Conservation (phyloP, 2,888 invertebrate genomes). For the Nudaria mundana region DNA sequence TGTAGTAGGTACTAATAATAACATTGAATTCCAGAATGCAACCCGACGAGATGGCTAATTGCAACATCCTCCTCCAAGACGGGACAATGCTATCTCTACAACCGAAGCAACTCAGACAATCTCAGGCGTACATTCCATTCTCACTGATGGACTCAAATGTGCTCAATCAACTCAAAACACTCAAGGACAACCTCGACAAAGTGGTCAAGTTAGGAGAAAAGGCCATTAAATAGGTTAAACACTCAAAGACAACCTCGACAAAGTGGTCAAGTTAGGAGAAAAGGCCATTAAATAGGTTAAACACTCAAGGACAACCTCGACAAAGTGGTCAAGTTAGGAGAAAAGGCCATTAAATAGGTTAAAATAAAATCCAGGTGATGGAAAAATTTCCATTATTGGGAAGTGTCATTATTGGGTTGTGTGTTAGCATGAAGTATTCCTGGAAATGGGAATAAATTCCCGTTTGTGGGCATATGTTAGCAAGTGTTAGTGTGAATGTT, state of each 20-base stretch:
- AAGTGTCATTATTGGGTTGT: slow-evolving; percentile 5
- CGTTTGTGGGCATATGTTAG: slow-evolving; percentile 11
- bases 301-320: slow-evolving; percentile 76
- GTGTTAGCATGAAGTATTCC: slow-evolving; percentile 5
- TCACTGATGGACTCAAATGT: slow-evolving; percentile 66
- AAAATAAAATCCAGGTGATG: slow-evolving; percentile 4
- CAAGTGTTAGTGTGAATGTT: slow-evolving; percentile 37
- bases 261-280: slow-evolving; percentile 60
- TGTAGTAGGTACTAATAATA: too few relatives aligned
- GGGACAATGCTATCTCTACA: slow-evolving; percentile 83
- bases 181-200: slow-evolving; percentile 74
- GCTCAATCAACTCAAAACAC: slow-evolving; percentile 68
- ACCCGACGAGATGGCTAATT: slow-evolving; percentile 80
- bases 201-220: slow-evolving; percentile 62
- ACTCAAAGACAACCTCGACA: slow-evolving; percentile 73
- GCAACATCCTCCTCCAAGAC: slow-evolving; percentile 84
- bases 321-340: slow-evolving; percentile 60
- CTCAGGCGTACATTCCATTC: slow-evolving; percentile 69
- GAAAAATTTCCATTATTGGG: slow-evolving; percentile 8
- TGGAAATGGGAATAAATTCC: slow-evolving; percentile 8
- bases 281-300: slow-evolving; percentile 49
- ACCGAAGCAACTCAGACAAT: slow-evolving; percentile 73
- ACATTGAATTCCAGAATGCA: slow-evolving; percentile 60
- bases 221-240: slow-evolving; percentile 48
- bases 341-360: slow-evolving; percentile 48